Evolutionary conservation across 2,113 vertebrate genomes (phyloP), one percentile per base, ranked within the genome.

Genomic region (Zosterops pallidus): DNA sequence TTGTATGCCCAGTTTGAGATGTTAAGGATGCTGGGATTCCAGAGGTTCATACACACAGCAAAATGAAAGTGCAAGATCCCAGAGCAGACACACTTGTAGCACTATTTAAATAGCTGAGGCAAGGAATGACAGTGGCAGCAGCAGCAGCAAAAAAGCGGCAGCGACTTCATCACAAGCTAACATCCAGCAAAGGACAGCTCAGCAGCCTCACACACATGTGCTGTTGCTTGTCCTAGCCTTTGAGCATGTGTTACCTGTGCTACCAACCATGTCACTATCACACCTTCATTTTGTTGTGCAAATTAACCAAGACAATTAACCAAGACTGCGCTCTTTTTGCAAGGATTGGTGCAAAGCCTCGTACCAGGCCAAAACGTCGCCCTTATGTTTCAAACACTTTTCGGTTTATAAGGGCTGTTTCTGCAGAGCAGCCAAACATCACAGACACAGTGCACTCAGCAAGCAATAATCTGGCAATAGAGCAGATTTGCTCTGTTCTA

Each of bases 341-440:
- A 46, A 26, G 33, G 59, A 49, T 11, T 11, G 2, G 14, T 29
- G 21, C 55, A 82, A 71, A 81, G 15, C 26, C 35, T 78, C 5
- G 0, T 12, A 44, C 14, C 12, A 18, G 18, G 6, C n/a, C 17
- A 75, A 68, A 82, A 65, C 0, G 0, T n/a, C 2, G 2, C 14
- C 26, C 60, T 33, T 26, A 21, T 0, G 3, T 39, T 78, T 75
- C 87, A 70, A 12, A 26, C 25, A 14, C 7, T 21, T 84, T 81
- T 92, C 31, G 28, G 26, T 70, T 49, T 67, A 12, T 31, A 53
- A 71, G 13, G 7, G 26, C 6, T 55, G 26, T 50, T 84, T 47
- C 52, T 59, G 65, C 64, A 87, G 14, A 78, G 53, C 31, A 87
- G 39, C 44, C 68, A 69, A 91, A 77, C 9, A 23, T 57, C 59